Evolutionary conservation across 1,140 invertebrate species (phyloP), one percentile per base, ranked within the genome.

Genomic region (Periplaneta americana): DNA sequence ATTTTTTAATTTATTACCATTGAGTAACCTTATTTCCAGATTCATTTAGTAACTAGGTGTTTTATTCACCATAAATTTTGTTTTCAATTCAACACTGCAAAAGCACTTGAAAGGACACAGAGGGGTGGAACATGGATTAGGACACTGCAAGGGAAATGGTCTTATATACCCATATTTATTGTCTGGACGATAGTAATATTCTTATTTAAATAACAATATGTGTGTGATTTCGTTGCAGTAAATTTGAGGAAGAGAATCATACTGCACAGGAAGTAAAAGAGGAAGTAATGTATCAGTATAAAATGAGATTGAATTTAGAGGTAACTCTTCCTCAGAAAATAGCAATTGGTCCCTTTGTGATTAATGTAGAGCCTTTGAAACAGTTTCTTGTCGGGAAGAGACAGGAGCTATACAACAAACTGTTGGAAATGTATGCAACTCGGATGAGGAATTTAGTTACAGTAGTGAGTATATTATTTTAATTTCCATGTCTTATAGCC

Each of bases 271-370:
- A 92, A 83, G 88, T 91, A 0, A 90, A 90, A 78, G 91, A 93
- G 28, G 91, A 92, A 84, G 86, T 93, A 10, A 90, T 92, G 18
- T 89, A 88, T 80, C 93, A 93, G 35, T 88, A 89, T 39, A 86
- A 89, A 79, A 88, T 89, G 11, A 91, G 88, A 82, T 85, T 88
- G 17, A 90, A 89, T 28, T 82, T 93, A 0, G 89, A 92, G 48
- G 85, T 84, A 78, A 88, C 88, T 0, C 79, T 94, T 15, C 92
- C 93, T 0, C 85, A 89, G 13, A 86, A 86, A 34, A 93, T 95
- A 35, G 87, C 89, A 32, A 94, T 96, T 77, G 94, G 94, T 0
- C 92, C 94, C 0, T 96, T 94, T 86, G 87, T 89, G 31, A 86
- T 95, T 13, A 92, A 91, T 82, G 90, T 93, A 0, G 90, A 91